phyloP scores from a whole-genome alignment of 2,888 invertebrate genomes.

The Heteropelma amictum region DNA sequence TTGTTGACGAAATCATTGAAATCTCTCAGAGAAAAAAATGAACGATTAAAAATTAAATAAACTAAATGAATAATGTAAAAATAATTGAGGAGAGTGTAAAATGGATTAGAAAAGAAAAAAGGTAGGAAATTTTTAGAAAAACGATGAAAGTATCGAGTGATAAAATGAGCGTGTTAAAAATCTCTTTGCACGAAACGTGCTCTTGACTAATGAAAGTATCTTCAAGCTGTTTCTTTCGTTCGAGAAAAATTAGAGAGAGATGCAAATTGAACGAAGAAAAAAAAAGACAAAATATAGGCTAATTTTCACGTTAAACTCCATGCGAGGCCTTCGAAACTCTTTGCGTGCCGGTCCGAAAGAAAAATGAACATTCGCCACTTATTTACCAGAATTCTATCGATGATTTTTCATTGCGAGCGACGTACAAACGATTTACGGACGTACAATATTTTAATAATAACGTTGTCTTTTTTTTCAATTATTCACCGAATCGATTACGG shows the following conservation, averaged over 20 bases:
- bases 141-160: conserved; percentile 52
- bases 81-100: neutral
- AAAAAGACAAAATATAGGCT: conserved; percentile 30
- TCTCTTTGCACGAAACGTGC: conserved; percentile 27
- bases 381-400: conserved; percentile 23
- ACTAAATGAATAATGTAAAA: conserved; percentile 6
- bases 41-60: conserved; percentile 4
- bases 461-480: no score
- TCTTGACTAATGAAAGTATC: conserved; percentile 43
- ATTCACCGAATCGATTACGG: no score
- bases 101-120: neutral
- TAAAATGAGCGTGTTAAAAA: conserved; percentile 30
- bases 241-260: neutral
- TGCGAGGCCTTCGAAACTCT: conserved; percentile 57
- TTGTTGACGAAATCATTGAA: no score
- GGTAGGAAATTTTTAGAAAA: conserved; percentile 34
- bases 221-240: conserved; percentile 27
- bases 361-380: conserved; percentile 49
- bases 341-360: conserved; percentile 51
- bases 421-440: neutral
- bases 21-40: no score
- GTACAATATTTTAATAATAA: neutral
- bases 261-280: neutral
- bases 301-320: conserved; percentile 40
- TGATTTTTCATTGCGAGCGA: neutral